These are phyloP conservation scores for Corapipo altera DNA, from an alignment of 2,113 vertebrate genomes.

Conservation along the genomic window DNA sequence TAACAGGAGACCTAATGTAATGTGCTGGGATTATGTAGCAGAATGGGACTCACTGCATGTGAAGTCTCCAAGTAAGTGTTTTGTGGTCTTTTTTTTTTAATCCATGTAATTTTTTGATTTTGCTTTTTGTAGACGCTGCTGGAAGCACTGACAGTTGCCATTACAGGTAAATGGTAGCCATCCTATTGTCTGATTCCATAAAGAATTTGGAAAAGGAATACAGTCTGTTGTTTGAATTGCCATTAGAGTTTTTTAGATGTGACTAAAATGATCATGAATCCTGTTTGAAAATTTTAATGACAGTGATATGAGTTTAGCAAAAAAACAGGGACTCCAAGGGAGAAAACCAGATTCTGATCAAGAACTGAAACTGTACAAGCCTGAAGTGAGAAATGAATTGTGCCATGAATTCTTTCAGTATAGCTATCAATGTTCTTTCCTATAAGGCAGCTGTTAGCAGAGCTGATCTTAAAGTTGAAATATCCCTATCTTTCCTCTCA, in stretches of 20 bases:
- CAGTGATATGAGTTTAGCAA: neutral
- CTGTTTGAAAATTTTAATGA: neutral
- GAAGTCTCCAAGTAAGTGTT: neutral
- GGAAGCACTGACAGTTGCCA: constrained; percentile 88
- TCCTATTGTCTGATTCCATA: neutral
- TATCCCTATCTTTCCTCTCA: neutral
- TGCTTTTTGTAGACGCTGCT: constrained; percentile 81
- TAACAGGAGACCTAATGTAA: neutral
- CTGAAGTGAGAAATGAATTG: neutral
- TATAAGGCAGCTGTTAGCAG: neutral
- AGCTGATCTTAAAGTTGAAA: neutral
- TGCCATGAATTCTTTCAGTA: neutral
- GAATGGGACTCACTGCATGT: neutral
- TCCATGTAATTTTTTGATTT: neutral
- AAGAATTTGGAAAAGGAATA: neutral
- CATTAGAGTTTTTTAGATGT: neutral
- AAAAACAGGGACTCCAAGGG: neutral
- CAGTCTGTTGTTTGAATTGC: neutral
- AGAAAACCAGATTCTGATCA: neutral
- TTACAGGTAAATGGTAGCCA: constrained; percentile 77
- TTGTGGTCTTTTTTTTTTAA: neutral
- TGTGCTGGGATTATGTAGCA: neutral
- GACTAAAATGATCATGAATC: neutral
- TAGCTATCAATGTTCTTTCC: neutral
- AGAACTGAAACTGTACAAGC: neutral